Evolutionary conservation across 2,888 invertebrate species (phyloP).

Genomic region (Cinara cedri): DNA sequence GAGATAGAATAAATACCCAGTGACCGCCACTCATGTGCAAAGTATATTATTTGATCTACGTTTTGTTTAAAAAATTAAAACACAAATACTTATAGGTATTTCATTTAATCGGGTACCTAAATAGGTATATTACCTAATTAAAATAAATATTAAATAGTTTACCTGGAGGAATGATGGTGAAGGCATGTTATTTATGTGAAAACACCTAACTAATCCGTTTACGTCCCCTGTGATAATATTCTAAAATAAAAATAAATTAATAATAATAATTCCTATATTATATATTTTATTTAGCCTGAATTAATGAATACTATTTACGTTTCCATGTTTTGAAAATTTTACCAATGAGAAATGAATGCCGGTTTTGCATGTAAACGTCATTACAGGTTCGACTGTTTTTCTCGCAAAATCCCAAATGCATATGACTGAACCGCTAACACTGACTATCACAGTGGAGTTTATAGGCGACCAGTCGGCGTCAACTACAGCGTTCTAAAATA

Average conservation of each 20-base stretch:
- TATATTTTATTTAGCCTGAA: not conserved
- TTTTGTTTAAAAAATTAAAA: too few species aligned
- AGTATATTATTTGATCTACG: too few species aligned
- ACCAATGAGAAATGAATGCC: conserved; percentile 37
- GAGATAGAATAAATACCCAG: too few species aligned
- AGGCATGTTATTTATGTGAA: conserved; percentile 39
- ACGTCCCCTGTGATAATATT: conserved; percentile 39
- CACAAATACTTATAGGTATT: too few species aligned
- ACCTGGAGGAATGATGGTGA: conserved; percentile 36
- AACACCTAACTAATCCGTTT: conserved; percentile 33
- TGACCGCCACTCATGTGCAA: too few species aligned
- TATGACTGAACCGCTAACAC: conserved; percentile 71
- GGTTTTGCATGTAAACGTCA: conserved; percentile 1
- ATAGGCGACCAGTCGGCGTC: conserved; percentile 75
- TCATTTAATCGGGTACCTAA: too few species aligned
- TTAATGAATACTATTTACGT: conserved; percentile 28
- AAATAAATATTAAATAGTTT: not conserved
- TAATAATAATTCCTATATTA: not conserved
- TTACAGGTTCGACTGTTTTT: conserved; percentile 57
- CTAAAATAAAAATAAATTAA: conserved; percentile 7
- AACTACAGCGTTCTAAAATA: conserved; percentile 62
- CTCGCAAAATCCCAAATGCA: conserved; percentile 76
- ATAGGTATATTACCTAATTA: too few species aligned
- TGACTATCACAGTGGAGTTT: conserved; percentile 76
- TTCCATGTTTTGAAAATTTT: conserved; percentile 43